A percentile compares a stretch with the other conserved stretches of the same genome.
Evolutionary conservation across 2,888 invertebrate species (phyloP).

Genomic region (Hylaea fasciaria): DNA sequence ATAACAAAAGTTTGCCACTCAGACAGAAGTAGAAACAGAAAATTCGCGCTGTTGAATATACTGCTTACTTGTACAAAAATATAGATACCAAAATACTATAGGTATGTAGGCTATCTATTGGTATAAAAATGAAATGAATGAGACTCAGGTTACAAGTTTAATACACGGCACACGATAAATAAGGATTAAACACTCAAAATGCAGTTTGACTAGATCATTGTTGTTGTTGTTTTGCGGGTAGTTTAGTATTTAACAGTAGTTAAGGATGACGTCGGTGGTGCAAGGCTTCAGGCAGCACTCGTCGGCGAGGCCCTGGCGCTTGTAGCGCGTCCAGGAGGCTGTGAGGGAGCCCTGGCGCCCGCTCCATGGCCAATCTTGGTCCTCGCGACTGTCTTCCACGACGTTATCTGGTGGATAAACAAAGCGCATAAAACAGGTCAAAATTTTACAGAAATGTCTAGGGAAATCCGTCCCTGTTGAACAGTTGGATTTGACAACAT

Average conservation of each 20-base stretch:
- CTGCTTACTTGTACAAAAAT: background rate
- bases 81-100: background rate
- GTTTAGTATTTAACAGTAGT: slow-evolving; percentile 49
- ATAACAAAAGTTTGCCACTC: no score
- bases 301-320: slow-evolving; percentile 57
- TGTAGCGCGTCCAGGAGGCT: slow-evolving; percentile 55
- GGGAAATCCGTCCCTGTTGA: no score
- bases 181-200: slow-evolving; percentile 3
- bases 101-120: no score
- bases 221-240: slow-evolving; percentile 13
- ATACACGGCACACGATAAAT: background rate
- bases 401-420: slow-evolving; percentile 30
- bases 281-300: slow-evolving; percentile 62
- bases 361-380: slow-evolving; percentile 52
- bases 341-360: slow-evolving; percentile 51
- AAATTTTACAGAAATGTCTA: no score
- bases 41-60: no score
- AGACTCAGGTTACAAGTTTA: background rate
- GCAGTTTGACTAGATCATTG: slow-evolving; percentile 6
- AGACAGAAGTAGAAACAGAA: no score
- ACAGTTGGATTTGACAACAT: no score
- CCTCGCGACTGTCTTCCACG: slow-evolving; percentile 43
- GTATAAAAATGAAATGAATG: background rate
- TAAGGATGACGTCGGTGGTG: slow-evolving; percentile 54
- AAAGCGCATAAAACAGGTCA: no score